A percentile compares a stretch with the other conserved stretches of the same genome.
Evolutionary conservation across 2,797 vertebrate genomes (phyloP).

Genomic region (Spinus olivaceus): DNA sequence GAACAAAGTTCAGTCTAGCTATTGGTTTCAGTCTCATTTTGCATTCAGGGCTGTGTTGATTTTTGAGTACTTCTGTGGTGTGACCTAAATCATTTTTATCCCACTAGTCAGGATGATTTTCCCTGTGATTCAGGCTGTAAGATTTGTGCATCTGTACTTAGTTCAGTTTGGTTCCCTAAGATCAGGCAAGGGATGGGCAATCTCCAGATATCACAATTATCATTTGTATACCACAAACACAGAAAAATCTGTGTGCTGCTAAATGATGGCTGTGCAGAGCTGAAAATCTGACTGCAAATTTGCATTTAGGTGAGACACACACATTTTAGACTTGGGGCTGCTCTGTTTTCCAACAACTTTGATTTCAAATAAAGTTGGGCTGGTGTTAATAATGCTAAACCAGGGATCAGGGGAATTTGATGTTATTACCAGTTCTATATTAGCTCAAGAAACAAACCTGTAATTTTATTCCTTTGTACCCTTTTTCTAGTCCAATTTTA

Average conservation of each 20-base stretch:
- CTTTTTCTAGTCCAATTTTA: neutral
- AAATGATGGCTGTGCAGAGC: neutral
- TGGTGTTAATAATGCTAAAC: neutral
- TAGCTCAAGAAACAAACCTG: neutral
- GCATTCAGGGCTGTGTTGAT: slow-evolving; percentile 5
- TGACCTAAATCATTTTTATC: neutral
- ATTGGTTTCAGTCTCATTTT: slow-evolving; percentile 29
- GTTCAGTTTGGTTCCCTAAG: neutral
- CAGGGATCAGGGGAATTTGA: neutral
- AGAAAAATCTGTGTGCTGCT: neutral
- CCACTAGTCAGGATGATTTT: neutral
- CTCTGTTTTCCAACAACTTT: neutral
- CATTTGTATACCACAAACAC: neutral
- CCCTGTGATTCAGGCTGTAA: neutral
- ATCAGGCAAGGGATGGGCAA: neutral
- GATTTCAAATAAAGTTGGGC: neutral
- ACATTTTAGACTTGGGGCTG: neutral
- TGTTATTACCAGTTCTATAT: neutral
- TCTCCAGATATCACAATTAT: neutral
- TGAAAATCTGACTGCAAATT: neutral
- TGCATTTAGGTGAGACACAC: neutral
- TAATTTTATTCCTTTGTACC: neutral
- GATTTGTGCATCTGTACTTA: neutral
- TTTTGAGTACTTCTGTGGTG: neutral
- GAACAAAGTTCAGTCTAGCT: slow-evolving; percentile 51